Evolutionary conservation across 2,113 vertebrate genomes (phyloP), one percentile per base, ranked within the genome.

Genomic region (Hypomesus transpacificus): DNA sequence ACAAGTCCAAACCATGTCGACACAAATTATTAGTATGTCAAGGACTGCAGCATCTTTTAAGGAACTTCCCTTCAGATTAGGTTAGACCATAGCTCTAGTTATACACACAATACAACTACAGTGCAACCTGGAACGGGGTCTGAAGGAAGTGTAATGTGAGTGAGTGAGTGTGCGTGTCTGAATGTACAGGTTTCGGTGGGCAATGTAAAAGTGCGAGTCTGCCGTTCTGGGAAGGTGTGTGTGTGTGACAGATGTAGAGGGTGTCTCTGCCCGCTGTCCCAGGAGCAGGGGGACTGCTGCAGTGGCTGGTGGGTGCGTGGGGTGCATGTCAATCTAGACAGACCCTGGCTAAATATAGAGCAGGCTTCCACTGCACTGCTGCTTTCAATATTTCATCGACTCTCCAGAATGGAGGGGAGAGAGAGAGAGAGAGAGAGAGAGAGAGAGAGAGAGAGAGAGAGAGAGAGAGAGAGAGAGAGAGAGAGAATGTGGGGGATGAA

Each of bases 341-440:
- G 70, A 73, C 67, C 80, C 64, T 3, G 77, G 73, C 79, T 88
- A 89, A 88, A 89, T 84, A 88, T 88, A 90, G 69, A 52, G 59
- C 5, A 14, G 86, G 74, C 72, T 34, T 74, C 74, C 67, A 58
- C 84, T 80, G 82, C 80, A 80, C 80, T 80, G 66, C 56, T 69
- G 82, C 24, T 68, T 80, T 90, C 89, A 91, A 91, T 91, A 91
- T 90, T 91, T 91, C 70, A 91, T 88, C 50, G 71, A 68, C 26
- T 66, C 24, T 58, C 50, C 58, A 20, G 78, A 16, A 68, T 14
- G n/a, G 22, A 18, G 6, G 20, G 24, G 24, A 52, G 65, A 14
- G 22, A 50, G 60, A 31, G 34, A 52, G 60, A 54, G 24, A 54
- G 21, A 31, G 13, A 46, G 39, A 31, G 50, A 14, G 3, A 71